These are phyloP conservation scores for Hylomyscus alleni DNA, from an alignment of 2,797 vertebrate species.

Conservation along the genomic window DNA sequence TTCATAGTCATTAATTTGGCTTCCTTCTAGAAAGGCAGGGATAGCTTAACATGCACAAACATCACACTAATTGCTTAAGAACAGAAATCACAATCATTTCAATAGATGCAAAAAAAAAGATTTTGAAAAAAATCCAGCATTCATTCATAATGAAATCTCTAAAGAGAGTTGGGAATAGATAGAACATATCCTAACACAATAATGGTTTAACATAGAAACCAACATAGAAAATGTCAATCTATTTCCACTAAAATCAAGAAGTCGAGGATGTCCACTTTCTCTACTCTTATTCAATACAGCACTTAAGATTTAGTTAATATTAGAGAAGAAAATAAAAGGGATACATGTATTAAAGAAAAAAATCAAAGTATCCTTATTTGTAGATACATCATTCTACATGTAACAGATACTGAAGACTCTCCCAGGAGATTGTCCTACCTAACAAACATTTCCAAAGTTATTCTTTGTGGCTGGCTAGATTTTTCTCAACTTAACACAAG, in stretches of 20 bases:
- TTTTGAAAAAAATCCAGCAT: neutral
- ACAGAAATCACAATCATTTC: neutral
- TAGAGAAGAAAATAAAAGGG: neutral
- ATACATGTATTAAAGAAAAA: neutral
- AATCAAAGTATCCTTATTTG: neutral
- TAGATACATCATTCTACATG: neutral
- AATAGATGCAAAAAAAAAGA: neutral
- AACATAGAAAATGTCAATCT: neutral
- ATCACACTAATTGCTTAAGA: neutral
- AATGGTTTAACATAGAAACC: neutral
- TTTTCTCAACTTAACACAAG: neutral
- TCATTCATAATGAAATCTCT: neutral
- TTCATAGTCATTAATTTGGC: neutral
- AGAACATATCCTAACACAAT: neutral
- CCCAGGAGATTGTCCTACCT: neutral
- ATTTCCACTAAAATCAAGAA: neutral
- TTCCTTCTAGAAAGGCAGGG: neutral
- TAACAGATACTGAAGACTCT: neutral
- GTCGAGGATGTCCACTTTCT: neutral
- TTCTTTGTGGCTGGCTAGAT: neutral
- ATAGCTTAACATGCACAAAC: neutral
- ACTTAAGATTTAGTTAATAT: neutral
- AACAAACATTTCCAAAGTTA: neutral
- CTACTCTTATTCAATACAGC: neutral
- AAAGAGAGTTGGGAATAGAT: neutral